Evolutionary conservation across 2,113 vertebrate genomes (phyloP).

Genomic region (Saccopteryx bilineata): DNA sequence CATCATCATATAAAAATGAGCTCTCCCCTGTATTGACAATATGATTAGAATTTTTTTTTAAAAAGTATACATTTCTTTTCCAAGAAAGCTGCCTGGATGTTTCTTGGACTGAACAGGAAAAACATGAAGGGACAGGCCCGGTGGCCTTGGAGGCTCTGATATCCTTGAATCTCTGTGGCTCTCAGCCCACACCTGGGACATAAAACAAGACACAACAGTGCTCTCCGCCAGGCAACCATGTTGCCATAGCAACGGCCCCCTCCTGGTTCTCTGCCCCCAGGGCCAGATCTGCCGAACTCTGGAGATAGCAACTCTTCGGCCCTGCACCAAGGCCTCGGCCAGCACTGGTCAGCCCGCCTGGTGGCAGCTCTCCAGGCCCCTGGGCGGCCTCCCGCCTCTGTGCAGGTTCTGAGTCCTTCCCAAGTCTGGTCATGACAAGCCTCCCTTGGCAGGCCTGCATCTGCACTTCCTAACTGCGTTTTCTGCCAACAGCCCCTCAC

Average conservation of each 20-base stretch:
- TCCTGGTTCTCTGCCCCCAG: not conserved
- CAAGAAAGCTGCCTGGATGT: not conserved
- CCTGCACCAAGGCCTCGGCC: not conserved
- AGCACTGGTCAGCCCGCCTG: not conserved
- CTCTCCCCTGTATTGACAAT: too few relatives aligned
- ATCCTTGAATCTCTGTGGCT: not conserved
- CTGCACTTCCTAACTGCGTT: not conserved
- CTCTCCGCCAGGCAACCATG: fast-evolving
- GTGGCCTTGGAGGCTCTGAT: not conserved
- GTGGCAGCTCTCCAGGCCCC: not conserved
- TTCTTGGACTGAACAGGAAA: not conserved
- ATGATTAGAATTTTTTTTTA: not conserved
- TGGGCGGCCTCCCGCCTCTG: not conserved
- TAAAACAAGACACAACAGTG: not conserved
- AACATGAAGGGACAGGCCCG: fast-evolving
- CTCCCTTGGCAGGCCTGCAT: not conserved
- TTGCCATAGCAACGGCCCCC: not conserved
- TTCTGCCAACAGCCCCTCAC: slow-evolving; percentile 37
- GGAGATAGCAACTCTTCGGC: not conserved
- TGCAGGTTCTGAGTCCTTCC: not conserved
- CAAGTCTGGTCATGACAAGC: not conserved
- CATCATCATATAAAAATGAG: not conserved
- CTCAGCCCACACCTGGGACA: not conserved
- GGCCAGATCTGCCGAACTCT: not conserved
- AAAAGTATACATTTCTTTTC: not conserved